A percentile compares a stretch with the other conserved stretches of the same genome.
Conservation (phyloP, 2,113 vertebrate species). For the Etheostoma cragini region DNA sequence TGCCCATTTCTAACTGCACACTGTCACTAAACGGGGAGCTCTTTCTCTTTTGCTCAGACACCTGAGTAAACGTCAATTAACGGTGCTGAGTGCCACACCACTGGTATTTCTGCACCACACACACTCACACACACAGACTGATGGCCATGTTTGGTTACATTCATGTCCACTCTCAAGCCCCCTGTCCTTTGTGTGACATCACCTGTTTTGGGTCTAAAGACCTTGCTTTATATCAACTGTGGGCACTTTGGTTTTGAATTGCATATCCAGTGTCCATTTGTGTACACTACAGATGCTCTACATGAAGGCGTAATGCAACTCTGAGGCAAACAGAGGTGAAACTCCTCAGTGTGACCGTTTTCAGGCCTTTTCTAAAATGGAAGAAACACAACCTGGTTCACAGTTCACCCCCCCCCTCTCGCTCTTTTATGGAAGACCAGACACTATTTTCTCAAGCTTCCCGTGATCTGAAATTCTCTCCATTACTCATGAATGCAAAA, state of each 20-base stretch:
- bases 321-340: slow-evolving; percentile 38
- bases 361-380: slow-evolving; percentile 61
- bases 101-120: slow-evolving; percentile 50
- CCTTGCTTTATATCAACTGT: slow-evolving; percentile 77
- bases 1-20: slow-evolving; percentile 80
- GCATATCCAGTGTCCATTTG: slow-evolving; percentile 70
- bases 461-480: slow-evolving; percentile 70
- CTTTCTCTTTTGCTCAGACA: slow-evolving; percentile 47
- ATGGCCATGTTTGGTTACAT: slow-evolving; percentile 66
- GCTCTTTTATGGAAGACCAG: slow-evolving; percentile 54
- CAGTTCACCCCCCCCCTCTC: not conserved
- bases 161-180: slow-evolving; percentile 45
- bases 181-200: slow-evolving; percentile 66
- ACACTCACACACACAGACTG: slow-evolving; percentile 71
- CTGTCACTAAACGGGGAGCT: slow-evolving; percentile 60
- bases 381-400: slow-evolving; percentile 46
- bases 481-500: slow-evolving; percentile 75
- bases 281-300: slow-evolving; percentile 77
- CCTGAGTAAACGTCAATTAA: slow-evolving; percentile 62
- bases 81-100: slow-evolving; percentile 54
- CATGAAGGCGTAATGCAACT: slow-evolving; percentile 49
- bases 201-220: slow-evolving; percentile 80
- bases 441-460: slow-evolving; percentile 68
- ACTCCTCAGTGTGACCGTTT: slow-evolving; percentile 42
- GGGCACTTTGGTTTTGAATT: slow-evolving; percentile 75